These are phyloP conservation scores for Eristalis arbustorum DNA, from an alignment of 2,888 invertebrate genomes.

Conservation along the genomic window DNA sequence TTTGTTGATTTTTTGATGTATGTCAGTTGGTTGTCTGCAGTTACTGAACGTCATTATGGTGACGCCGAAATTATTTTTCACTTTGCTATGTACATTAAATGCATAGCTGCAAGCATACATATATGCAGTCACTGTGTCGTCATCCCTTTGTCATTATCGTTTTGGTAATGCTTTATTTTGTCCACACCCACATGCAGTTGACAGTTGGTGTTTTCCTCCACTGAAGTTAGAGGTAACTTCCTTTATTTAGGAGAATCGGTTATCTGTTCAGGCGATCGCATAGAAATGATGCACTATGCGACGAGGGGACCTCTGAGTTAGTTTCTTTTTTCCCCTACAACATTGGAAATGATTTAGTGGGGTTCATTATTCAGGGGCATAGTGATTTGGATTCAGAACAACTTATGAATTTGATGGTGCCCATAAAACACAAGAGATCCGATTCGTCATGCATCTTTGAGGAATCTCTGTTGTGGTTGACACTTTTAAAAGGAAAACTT, in stretches of 20 bases:
- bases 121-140: neutral
- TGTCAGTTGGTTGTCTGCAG: slow-evolving; percentile 13
- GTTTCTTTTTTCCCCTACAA: neutral
- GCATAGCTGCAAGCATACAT: neutral
- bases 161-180: neutral
- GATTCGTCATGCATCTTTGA: no score
- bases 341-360: neutral
- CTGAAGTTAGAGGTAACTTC: neutral
- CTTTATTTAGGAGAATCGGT: neutral
- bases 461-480: neutral
- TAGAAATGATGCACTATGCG: neutral
- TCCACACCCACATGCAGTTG: neutral
- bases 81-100: neutral
- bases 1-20: slow-evolving; percentile 53
- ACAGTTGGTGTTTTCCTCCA: neutral
- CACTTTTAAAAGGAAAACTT: neutral
- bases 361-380: neutral
- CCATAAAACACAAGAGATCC: no score
- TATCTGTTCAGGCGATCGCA: neutral
- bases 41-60: neutral
- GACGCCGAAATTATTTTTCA: neutral
- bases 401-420: neutral
- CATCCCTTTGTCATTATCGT: neutral
- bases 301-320: neutral
- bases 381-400: neutral